Percentiles rank a stretch among this genome's conserved stretches.
phyloP scores from a whole-genome alignment of 2,113 vertebrate genomes.

The Hyperoodon ampullatus region DNA sequence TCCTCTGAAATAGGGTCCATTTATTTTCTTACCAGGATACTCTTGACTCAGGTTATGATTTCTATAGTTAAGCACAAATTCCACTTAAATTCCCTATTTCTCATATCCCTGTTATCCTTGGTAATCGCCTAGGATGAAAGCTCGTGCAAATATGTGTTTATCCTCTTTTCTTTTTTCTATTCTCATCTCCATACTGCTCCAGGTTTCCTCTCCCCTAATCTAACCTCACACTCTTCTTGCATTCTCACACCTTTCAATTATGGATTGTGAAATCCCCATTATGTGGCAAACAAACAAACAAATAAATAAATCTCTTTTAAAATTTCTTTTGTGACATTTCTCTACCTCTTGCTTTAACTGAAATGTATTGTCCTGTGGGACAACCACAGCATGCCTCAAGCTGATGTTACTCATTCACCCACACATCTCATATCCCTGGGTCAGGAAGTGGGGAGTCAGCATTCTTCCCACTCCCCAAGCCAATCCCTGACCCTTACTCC shows the following conservation, averaged over 20 bases:
- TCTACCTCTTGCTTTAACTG: neutral
- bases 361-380: neutral
- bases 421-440: neutral
- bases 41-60: neutral
- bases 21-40: neutral
- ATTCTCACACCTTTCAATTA: neutral
- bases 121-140: neutral
- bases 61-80: neutral
- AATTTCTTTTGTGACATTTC: neutral
- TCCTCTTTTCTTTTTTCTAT: neutral
- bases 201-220: neutral
- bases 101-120: neutral
- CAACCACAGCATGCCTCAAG: neutral
- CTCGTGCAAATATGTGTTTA: neutral
- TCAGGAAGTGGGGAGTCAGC: slow-evolving; percentile 22
- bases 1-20: neutral
- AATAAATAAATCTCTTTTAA: neutral
- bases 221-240: neutral
- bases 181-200: neutral
- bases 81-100: neutral
- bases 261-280: neutral
- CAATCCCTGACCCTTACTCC: neutral
- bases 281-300: neutral
- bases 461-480: neutral
- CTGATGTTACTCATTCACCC: slow-evolving; percentile 38